phyloP scores from a whole-genome alignment of 2,888 invertebrate species.

The Silvanus unidentatus region DNA sequence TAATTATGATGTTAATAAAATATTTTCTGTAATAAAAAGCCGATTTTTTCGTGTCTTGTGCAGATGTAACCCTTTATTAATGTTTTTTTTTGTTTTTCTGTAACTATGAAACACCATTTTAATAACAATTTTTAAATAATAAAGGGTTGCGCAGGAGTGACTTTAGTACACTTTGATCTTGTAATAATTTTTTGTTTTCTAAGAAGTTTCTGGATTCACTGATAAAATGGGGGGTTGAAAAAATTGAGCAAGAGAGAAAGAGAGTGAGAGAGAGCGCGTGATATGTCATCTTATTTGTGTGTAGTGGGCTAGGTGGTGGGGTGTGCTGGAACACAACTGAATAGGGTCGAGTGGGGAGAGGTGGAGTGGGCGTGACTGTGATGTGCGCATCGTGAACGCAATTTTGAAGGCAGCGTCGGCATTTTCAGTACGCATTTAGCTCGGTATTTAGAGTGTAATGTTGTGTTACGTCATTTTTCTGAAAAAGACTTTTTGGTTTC shows the following conservation, averaged over 20 bases:
- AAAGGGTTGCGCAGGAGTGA: too few relatives aligned
- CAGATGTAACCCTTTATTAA: too few relatives aligned
- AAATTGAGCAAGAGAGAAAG: slow-evolving; percentile 32
- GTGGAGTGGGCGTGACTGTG: slow-evolving; percentile 45
- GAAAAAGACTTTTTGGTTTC: slow-evolving; percentile 47
- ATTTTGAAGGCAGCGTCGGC: slow-evolving; percentile 43
- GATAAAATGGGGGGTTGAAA: slow-evolving; percentile 1
- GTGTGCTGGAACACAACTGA: slow-evolving; percentile 5
- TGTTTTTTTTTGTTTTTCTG: too few relatives aligned
- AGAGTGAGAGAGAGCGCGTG: slow-evolving; percentile 1
- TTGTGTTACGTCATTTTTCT: slow-evolving; percentile 48
- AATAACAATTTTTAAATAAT: too few relatives aligned
- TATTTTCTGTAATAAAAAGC: too few relatives aligned
- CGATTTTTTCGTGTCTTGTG: too few relatives aligned
- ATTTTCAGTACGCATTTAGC: slow-evolving; percentile 48
- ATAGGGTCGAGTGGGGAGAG: slow-evolving; percentile 28
- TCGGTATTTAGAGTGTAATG: slow-evolving; percentile 49
- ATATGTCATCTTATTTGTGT: slow-evolving; percentile 7
- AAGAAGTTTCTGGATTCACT: too few relatives aligned
- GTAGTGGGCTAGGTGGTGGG: slow-evolving; percentile 12
- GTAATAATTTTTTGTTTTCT: too few relatives aligned
- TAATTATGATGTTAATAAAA: too few relatives aligned
- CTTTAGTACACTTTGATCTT: too few relatives aligned
- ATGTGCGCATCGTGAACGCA: slow-evolving; percentile 44
- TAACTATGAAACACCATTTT: too few relatives aligned